These are phyloP conservation scores for Dynastes hyllus DNA, from an alignment of 2,888 invertebrate genomes.

Conservation along the genomic window DNA sequence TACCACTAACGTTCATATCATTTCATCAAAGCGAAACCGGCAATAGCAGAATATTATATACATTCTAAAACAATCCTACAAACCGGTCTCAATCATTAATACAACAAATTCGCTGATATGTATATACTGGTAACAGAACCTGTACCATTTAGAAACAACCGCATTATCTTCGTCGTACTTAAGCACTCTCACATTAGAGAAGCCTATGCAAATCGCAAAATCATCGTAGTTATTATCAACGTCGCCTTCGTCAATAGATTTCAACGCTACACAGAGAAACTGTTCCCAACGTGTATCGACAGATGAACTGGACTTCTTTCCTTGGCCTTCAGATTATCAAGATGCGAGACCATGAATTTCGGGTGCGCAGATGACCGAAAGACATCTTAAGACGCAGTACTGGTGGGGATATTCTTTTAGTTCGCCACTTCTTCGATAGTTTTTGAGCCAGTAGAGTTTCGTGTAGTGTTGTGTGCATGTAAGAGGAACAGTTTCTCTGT, in stretches of 20 bases:
- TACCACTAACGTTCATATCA: no score
- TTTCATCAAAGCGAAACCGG: no score
- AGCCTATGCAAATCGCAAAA: constrained; percentile 43
- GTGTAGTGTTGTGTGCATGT: constrained; percentile 12
- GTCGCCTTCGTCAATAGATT: constrained; percentile 35
- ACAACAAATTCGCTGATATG: constrained; percentile 12
- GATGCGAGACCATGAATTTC: constrained; percentile 47
- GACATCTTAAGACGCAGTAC: constrained; percentile 38
- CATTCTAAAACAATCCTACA: constrained; percentile 13
- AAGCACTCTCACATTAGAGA: constrained; percentile 12
- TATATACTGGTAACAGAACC: constrained; percentile 2
- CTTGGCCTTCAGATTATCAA: constrained; percentile 45
- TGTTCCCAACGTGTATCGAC: constrained; percentile 11
- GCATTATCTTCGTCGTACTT: constrained; percentile 27
- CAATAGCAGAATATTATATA: no score
- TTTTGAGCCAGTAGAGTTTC: constrained; percentile 42
- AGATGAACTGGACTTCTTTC: constrained; percentile 39
- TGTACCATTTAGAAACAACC: constrained; percentile 27
- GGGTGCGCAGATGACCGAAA: constrained; percentile 47
- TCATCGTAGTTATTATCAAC: constrained; percentile 32
- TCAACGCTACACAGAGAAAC: constrained; percentile 15
- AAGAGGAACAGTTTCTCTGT: not conserved
- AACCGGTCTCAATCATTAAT: constrained; percentile 33
- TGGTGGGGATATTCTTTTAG: constrained; percentile 45
- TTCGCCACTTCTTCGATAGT: constrained; percentile 43